These are phyloP conservation scores for Lypha dubia DNA, from an alignment of 2,888 invertebrate genomes.

Conservation along the genomic window DNA sequence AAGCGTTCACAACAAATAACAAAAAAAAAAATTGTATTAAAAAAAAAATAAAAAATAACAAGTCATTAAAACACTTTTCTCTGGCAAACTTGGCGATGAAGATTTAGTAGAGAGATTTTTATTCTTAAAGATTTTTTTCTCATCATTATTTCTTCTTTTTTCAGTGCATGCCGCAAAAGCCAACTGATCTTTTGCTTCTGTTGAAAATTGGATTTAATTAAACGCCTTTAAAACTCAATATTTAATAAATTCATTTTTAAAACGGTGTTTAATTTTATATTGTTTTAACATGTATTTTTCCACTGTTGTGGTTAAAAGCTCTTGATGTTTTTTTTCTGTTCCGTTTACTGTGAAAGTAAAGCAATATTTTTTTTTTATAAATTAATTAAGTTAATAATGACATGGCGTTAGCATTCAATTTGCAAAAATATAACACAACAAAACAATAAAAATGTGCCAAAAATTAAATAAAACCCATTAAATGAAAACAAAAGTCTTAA, in stretches of 20 bases:
- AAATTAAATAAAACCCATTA: neutral
- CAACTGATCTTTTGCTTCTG: constrained; percentile 63
- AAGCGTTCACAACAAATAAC: constrained; percentile 12
- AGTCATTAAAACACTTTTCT: constrained; percentile 4
- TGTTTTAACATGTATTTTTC: constrained; percentile 38
- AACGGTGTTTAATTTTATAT: constrained; percentile 23
- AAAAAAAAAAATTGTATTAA: constrained; percentile 9
- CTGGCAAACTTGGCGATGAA: constrained; percentile 13
- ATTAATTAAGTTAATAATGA: constrained; percentile 60
- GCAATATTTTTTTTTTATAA: constrained; percentile 35
- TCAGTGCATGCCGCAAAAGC: constrained; percentile 8
- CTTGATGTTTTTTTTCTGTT: constrained; percentile 18
- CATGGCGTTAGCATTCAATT: constrained; percentile 73
- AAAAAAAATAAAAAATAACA: constrained; percentile 5
- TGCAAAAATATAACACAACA: constrained; percentile 53
- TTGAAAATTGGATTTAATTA: constrained; percentile 74
- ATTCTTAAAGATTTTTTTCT: constrained; percentile 13
- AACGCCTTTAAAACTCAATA: constrained; percentile 75
- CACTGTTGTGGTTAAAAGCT: neutral
- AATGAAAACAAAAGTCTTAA: constrained; percentile 29
- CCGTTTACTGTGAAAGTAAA: constrained; percentile 52
- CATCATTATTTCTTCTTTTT: constrained; percentile 18
- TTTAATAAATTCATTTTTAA: constrained; percentile 60
- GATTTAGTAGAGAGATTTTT: constrained; percentile 8
- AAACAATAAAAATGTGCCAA: neutral